A percentile compares a stretch with the other conserved stretches of the same genome.
Conservation (phyloP, 2,797 vertebrate species). For the Girardinus metallicus region DNA sequence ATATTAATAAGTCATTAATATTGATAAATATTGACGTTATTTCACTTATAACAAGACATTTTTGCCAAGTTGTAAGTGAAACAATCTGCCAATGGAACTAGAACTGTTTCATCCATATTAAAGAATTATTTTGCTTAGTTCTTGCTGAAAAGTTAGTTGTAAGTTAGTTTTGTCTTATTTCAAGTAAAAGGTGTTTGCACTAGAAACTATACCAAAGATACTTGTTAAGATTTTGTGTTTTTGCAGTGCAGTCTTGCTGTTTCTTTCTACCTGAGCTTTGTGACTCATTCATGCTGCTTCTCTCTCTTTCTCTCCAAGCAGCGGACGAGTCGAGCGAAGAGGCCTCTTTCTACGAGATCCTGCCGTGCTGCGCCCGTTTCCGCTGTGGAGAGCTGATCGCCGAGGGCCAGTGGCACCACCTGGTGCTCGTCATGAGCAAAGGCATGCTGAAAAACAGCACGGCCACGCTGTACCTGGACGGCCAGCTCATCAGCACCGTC, state of each 20-base stretch:
- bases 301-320: slow-evolving; percentile 52
- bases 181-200: too few species aligned
- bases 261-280: not conserved
- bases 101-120: too few species aligned
- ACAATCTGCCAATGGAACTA: too few species aligned
- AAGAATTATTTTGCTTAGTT: too few species aligned
- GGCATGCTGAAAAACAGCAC: slow-evolving; percentile 99
- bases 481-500: slow-evolving; percentile 91
- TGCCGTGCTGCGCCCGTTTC: slow-evolving; percentile 95
- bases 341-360: slow-evolving; percentile 96
- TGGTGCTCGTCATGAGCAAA: slow-evolving; percentile 97
- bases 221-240: too few species aligned
- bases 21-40: too few species aligned
- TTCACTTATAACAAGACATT: too few species aligned
- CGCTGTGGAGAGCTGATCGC: slow-evolving; percentile 93
- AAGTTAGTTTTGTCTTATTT: too few species aligned
- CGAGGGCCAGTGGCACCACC: slow-evolving; percentile 98
- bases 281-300: slow-evolving; percentile 13
- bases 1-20: too few species aligned
- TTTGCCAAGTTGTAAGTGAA: too few species aligned
- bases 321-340: slow-evolving; percentile 96
- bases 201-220: too few species aligned
- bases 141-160: too few species aligned
- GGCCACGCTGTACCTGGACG: slow-evolving; percentile 92
- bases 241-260: not conserved